Conservation (phyloP, 2,888 invertebrate species). For the Corythucha ciliata region DNA sequence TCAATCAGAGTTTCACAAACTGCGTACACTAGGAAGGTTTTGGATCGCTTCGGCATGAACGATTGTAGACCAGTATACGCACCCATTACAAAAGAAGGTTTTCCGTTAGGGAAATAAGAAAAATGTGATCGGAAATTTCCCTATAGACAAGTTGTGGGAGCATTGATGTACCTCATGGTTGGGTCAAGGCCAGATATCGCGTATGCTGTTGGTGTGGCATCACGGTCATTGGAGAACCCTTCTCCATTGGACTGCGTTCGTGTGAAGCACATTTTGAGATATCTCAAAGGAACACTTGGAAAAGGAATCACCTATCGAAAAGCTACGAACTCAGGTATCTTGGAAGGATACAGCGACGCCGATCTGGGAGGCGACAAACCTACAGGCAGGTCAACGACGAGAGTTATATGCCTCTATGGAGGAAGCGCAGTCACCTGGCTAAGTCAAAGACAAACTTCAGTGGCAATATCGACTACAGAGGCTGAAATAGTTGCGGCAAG, state of each 20-base stretch:
- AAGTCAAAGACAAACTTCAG: conserved; percentile 12
- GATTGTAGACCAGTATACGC: conserved; percentile 16
- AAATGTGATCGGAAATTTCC: conserved; percentile 5
- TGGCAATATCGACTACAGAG: conserved; percentile 20
- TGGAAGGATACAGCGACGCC: conserved; percentile 33
- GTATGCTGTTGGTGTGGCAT: conserved; percentile 25
- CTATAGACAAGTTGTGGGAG: conserved; percentile 19
- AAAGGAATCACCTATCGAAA: conserved; percentile 12
- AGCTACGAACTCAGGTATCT: neutral
- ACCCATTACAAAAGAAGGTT: conserved; percentile 19
- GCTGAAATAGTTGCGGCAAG: conserved; percentile 15
- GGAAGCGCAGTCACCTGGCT: conserved; percentile 15
- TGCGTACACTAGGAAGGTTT: conserved; percentile 21
- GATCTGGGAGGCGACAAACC: conserved; percentile 32
- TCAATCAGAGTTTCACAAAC: conserved; percentile 21
- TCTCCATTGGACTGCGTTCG: conserved; percentile 9
- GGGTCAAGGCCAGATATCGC: conserved; percentile 26
- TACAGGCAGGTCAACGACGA: conserved; percentile 16
- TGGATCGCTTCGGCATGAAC: conserved; percentile 26
- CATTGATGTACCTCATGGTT: conserved; percentile 18
- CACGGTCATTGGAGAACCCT: conserved; percentile 20
- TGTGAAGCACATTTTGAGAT: conserved; percentile 24
- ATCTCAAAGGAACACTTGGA: conserved; percentile 27
- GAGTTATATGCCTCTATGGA: conserved; percentile 11
- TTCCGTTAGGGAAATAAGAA: neutral